Evolutionary conservation across 2,797 vertebrate species (phyloP), one percentile per base, ranked within the genome.

Genomic region (Gallinago stenura): DNA sequence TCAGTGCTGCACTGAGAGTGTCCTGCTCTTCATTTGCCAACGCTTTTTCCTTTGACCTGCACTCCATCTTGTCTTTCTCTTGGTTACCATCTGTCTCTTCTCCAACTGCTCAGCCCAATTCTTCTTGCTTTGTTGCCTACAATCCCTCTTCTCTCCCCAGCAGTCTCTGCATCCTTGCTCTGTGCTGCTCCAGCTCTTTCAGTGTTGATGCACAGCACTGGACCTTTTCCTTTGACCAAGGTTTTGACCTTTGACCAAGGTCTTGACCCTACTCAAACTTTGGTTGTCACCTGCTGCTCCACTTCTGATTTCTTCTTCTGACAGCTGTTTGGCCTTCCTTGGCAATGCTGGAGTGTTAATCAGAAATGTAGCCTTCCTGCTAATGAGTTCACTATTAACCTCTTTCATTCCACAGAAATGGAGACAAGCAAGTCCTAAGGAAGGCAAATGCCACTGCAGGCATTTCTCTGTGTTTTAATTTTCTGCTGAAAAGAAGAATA

Each of bases 281-380:
- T 54, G 2, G 0, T 14, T 66, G 53, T 51, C 65, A 45, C 15
- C 25, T 62, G 35, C 24, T 56, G 35, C 39, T 73, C n/a, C 43
- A n/a, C 30, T 80, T 84, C 39, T 58, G 48, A 58, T 58, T 71
- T 83, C 78, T 76, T 69, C 45, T 87, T 87, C 31, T 79, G 56
- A 22, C 7, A 48, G 54, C 19, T 1, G 0, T 41, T 48, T 58
- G 45, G 18, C 30, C 19, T 69, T 22, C 50, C 46, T 58, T 62
- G 54, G 10, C 43, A 68, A 21, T n/a, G 35, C 41, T 41, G 45
- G 12, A 51, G 7, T 25, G 39, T 73, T 46, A 25, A 22, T 31
- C 4, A 45, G 65, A 25, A 17, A 16, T 0, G 1, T 24, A 62
- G 21, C 22, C 15, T 61, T 62, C 33, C 26, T 41, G 15, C 26